Evolutionary conservation across 2,888 invertebrate genomes (phyloP).

Genomic region (Theristus sp.): DNA sequence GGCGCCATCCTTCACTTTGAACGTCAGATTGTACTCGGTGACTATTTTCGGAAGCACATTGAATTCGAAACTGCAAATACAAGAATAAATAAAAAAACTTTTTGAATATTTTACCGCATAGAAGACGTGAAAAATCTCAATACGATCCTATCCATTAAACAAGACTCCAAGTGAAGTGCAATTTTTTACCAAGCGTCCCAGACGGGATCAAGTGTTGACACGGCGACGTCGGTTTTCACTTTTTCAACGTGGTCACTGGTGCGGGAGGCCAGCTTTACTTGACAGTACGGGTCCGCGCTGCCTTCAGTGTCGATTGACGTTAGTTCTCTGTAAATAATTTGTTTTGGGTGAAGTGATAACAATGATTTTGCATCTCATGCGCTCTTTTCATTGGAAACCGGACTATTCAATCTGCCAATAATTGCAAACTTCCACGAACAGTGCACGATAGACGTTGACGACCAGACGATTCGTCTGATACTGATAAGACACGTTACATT

Average conservation of each 20-base stretch:
- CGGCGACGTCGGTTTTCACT: constrained; percentile 14
- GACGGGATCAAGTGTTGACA: constrained; percentile 14
- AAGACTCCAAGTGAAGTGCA: too few relatives aligned
- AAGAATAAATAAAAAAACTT: background rate
- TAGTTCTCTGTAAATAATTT: constrained; percentile 9
- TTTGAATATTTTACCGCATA: too few relatives aligned
- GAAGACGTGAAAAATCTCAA: too few relatives aligned
- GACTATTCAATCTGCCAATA: too few relatives aligned
- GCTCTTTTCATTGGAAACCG: too few relatives aligned
- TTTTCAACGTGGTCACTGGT: constrained; percentile 14
- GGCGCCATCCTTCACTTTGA: constrained; percentile 21
- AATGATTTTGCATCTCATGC: too few relatives aligned
- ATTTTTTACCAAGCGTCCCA: constrained; percentile 12
- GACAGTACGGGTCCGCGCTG: constrained; percentile 13
- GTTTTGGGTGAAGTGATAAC: too few relatives aligned
- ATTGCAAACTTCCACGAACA: background rate
- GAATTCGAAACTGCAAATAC: constrained; percentile 3
- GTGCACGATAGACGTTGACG: background rate
- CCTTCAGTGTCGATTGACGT: constrained; percentile 11
- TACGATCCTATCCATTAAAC: background rate
- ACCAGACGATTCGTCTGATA: background rate
- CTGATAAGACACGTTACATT: background rate
- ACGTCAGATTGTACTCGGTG: background rate
- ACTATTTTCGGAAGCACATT: background rate
- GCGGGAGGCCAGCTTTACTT: constrained; percentile 15